Evolutionary conservation across 2,888 invertebrate genomes (phyloP).

Genomic region (Strigamia transsilvanica): DNA sequence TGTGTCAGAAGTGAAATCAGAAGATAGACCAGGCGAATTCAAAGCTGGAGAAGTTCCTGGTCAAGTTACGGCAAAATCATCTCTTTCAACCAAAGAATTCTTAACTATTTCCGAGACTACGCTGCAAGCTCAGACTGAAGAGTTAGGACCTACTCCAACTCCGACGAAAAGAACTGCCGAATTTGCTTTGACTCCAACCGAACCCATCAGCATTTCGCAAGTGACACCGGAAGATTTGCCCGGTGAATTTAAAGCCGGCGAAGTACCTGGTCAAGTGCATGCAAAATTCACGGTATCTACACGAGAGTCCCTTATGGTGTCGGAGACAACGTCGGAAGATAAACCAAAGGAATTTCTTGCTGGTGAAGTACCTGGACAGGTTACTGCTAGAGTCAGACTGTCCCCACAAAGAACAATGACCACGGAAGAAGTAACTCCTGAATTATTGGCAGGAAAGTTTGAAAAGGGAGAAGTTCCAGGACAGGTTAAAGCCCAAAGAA

Average conservation of each 20-base stretch:
- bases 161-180: constrained; percentile 55
- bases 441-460: constrained; percentile 52
- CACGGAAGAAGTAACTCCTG: constrained; percentile 55
- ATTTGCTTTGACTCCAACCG: constrained; percentile 50
- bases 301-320: constrained; percentile 58
- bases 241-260: constrained; percentile 52
- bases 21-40: constrained; percentile 55
- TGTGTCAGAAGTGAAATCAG: constrained; percentile 57
- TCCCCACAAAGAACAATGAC: constrained; percentile 56
- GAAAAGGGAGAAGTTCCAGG: constrained; percentile 53
- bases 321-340: constrained; percentile 56
- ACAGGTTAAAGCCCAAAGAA: constrained; percentile 52
- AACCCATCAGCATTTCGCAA: constrained; percentile 53
- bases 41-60: constrained; percentile 52
- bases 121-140: constrained; percentile 25
- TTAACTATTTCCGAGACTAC: constrained; percentile 46
- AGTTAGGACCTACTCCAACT: constrained; percentile 51
- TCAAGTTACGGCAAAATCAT: constrained; percentile 31
- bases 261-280: constrained; percentile 54
- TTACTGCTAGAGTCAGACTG: constrained; percentile 51
- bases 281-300: constrained; percentile 55
- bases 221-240: constrained; percentile 51
- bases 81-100: constrained; percentile 56
- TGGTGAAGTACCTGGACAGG: constrained; percentile 52
- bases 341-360: constrained; percentile 55